Evolutionary conservation across 1,140 invertebrate genomes (phyloP).

Genomic region (Pseudoatta argentina): DNA sequence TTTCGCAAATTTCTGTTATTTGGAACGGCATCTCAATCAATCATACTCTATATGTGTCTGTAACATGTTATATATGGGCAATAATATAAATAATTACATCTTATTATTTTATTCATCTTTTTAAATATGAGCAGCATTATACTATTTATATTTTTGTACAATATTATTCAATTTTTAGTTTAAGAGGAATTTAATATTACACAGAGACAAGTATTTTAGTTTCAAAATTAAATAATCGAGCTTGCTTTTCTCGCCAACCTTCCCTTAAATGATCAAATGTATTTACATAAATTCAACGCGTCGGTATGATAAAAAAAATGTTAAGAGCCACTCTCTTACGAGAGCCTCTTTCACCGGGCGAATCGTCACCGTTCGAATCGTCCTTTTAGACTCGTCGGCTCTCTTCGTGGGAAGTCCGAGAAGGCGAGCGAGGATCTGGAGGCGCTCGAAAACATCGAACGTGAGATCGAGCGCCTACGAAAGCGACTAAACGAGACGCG

Average conservation of each 20-base stretch:
- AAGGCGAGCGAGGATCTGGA: constrained; percentile 88
- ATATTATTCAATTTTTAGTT: constrained; percentile 3
- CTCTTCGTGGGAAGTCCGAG: constrained; percentile 87
- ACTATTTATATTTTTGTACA: neutral
- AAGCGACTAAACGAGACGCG: constrained; percentile 89
- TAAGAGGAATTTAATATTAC: neutral
- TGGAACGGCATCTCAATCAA: neutral
- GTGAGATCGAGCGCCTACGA: constrained; percentile 89
- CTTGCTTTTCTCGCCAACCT: neutral
- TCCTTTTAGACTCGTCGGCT: constrained; percentile 85
- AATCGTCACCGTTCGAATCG: constrained; percentile 17
- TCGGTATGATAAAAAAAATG: neutral
- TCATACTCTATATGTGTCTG: neutral
- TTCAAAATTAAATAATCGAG: neutral
- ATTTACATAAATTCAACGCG: neutral
- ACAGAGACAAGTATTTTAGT: neutral
- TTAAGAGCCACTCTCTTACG: neutral
- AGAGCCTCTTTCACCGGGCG: neutral
- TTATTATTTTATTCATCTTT: neutral
- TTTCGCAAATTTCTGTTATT: neutral
- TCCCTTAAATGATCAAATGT: constrained; percentile 20
- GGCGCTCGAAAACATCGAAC: constrained; percentile 87
- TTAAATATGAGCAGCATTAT: neutral
- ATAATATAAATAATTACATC: neutral
- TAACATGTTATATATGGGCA: neutral